Conservation (phyloP, 2,113 vertebrate species). For the Poeciliopsis occidentalis region DNA sequence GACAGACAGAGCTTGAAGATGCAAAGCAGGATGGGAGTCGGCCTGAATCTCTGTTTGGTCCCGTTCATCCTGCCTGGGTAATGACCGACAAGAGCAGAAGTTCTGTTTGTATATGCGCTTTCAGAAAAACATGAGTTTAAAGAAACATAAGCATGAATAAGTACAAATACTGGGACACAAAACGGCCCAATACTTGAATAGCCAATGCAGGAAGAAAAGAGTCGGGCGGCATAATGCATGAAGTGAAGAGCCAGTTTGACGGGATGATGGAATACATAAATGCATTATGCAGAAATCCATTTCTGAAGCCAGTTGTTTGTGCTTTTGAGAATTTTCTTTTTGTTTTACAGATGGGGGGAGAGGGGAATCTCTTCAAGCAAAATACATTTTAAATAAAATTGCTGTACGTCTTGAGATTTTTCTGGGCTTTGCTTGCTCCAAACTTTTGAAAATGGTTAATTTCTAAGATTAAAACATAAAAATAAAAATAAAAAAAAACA, state of each 20-base stretch:
- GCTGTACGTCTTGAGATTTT: background rate
- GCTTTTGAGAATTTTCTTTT: slow-evolving; percentile 6
- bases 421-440: background rate
- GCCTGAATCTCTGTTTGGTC: slow-evolving; percentile 41
- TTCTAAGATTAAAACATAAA: background rate
- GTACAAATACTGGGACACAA: slow-evolving; percentile 36
- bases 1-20: slow-evolving; percentile 58
- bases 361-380: slow-evolving; percentile 12
- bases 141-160: slow-evolving; percentile 12
- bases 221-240: slow-evolving; percentile 58
- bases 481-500: too few relatives aligned
- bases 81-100: slow-evolving; percentile 64
- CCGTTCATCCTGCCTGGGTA: slow-evolving; percentile 18
- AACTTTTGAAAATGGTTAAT: background rate
- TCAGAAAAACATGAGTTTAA: slow-evolving; percentile 65
- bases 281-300: slow-evolving; percentile 66
- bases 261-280: slow-evolving; percentile 73
- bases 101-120: slow-evolving; percentile 55
- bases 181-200: slow-evolving; percentile 52
- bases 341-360: background rate
- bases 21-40: slow-evolving; percentile 29
- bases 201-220: slow-evolving; percentile 37
- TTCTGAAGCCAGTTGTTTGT: slow-evolving; percentile 50
- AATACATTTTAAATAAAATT: slow-evolving; percentile 1
- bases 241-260: slow-evolving; percentile 59